Percentiles rank a stretch among this genome's conserved stretches.
phyloP scores from a whole-genome alignment of 2,113 vertebrate genomes.

The Etheostoma cragini region DNA sequence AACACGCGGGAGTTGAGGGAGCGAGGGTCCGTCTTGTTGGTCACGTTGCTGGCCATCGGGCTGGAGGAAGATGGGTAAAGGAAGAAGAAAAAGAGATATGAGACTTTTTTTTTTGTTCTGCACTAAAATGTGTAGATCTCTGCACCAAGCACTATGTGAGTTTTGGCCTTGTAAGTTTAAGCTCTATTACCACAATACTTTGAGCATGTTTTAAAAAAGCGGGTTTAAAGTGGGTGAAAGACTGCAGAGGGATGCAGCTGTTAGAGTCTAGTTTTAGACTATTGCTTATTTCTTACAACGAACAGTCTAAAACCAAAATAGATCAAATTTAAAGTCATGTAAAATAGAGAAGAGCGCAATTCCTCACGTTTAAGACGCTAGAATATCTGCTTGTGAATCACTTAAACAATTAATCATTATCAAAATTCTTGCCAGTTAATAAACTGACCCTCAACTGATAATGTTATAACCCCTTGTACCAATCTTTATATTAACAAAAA shows the following conservation, averaged over 20 bases:
- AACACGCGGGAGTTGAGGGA: slow-evolving; percentile 94
- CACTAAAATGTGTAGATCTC: neutral
- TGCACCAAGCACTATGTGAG: neutral
- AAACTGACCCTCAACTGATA: too few relatives aligned
- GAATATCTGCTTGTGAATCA: neutral
- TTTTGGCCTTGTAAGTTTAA: neutral
- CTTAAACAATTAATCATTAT: neutral
- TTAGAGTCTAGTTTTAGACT: neutral
- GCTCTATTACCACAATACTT: neutral
- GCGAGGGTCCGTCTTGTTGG: slow-evolving; percentile 92
- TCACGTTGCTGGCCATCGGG: slow-evolving; percentile 92
- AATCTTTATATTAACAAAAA: neutral
- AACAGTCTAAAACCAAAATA: neutral
- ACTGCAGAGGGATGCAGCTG: neutral
- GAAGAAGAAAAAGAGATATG: neutral
- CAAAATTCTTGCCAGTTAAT: too few relatives aligned
- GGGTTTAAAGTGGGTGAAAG: neutral
- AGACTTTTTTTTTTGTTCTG: neutral
- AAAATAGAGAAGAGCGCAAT: neutral
- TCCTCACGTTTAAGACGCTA: neutral
- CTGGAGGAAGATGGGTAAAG: slow-evolving; percentile 46
- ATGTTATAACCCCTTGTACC: neutral
- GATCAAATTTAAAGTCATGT: neutral
- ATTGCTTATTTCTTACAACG: too few relatives aligned
- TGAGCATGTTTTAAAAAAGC: neutral